phyloP scores from a whole-genome alignment of 1,140 invertebrate species.

The Calliopsis andreniformis region DNA sequence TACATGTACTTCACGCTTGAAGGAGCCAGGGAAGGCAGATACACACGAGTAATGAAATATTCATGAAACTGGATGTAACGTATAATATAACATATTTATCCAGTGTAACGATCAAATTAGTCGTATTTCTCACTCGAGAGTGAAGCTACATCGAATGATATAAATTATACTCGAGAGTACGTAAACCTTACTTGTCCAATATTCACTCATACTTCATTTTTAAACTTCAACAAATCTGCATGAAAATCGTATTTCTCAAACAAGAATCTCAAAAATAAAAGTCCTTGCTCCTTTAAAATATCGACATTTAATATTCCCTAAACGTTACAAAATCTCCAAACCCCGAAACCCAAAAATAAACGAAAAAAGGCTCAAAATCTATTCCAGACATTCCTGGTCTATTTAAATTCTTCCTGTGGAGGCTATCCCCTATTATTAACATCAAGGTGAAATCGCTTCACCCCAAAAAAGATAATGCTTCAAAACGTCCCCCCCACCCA shows the following conservation, averaged over 20 bases:
- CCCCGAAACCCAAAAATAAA: no score
- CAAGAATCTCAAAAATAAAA: no score
- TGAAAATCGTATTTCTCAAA: background rate
- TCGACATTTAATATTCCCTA: no score
- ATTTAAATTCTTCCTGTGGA: constrained; percentile 12
- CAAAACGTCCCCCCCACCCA: background rate
- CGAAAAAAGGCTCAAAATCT: background rate
- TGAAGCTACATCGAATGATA: background rate
- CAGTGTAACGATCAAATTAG: constrained; percentile 44
- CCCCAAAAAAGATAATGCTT: background rate
- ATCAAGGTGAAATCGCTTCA: background rate
- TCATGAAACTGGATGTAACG: constrained; percentile 51
- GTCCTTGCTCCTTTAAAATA: no score
- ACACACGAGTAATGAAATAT: constrained; percentile 45
- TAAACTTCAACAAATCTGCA: no score
- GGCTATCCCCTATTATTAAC: constrained; percentile 23
- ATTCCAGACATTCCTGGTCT: constrained; percentile 14
- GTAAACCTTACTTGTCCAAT: background rate
- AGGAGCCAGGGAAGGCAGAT: background rate
- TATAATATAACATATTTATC: constrained; percentile 48
- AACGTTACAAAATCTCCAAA: background rate
- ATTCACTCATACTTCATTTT: background rate
- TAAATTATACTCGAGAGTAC: constrained; percentile 17
- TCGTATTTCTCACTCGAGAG: constrained; percentile 30
- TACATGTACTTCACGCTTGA: constrained; percentile 17